A percentile compares a stretch with the other conserved stretches of the same genome.
Evolutionary conservation across 2,888 invertebrate species (phyloP).

Genomic region (Lasioglossum lativentre): DNA sequence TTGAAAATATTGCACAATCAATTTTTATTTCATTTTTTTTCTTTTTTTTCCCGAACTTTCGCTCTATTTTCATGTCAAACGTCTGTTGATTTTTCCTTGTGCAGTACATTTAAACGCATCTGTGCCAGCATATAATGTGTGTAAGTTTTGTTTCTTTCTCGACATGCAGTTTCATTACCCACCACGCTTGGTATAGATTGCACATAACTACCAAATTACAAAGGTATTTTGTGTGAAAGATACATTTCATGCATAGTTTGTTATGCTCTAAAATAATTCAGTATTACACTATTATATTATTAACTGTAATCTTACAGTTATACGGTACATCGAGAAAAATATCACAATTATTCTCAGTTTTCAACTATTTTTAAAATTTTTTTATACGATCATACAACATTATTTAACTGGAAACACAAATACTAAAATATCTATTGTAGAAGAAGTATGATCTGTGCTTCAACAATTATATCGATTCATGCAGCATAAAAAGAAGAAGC

Average conservation of each 20-base stretch:
- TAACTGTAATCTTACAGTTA: conserved; percentile 3
- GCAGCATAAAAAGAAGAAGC: conserved; percentile 28
- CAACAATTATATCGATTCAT: conserved; percentile 29
- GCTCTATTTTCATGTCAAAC: conserved; percentile 82
- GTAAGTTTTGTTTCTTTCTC: conserved; percentile 54
- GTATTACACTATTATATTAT: background rate
- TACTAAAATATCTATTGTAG: conserved; percentile 8
- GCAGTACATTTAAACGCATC: conserved; percentile 83
- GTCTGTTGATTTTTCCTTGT: conserved; percentile 80
- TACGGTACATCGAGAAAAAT: background rate
- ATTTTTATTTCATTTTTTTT: conserved; percentile 51
- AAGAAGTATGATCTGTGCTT: background rate
- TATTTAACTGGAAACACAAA: background rate
- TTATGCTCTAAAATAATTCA: conserved; percentile 13
- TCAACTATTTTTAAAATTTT: background rate
- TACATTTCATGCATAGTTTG: conserved; percentile 63
- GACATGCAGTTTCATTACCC: conserved; percentile 74
- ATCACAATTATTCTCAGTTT: background rate
- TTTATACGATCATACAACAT: background rate
- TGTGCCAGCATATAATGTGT: conserved; percentile 80
- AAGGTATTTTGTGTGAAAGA: conserved; percentile 49
- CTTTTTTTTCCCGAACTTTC: conserved; percentile 69
- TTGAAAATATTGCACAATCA: conserved; percentile 57
- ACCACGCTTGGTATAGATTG: conserved; percentile 57
- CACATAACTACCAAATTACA: conserved; percentile 54